A percentile compares a stretch with the other conserved stretches of the same genome.
Evolutionary conservation across 2,113 vertebrate genomes (phyloP).

Genomic region (Pampusana beccarii): DNA sequence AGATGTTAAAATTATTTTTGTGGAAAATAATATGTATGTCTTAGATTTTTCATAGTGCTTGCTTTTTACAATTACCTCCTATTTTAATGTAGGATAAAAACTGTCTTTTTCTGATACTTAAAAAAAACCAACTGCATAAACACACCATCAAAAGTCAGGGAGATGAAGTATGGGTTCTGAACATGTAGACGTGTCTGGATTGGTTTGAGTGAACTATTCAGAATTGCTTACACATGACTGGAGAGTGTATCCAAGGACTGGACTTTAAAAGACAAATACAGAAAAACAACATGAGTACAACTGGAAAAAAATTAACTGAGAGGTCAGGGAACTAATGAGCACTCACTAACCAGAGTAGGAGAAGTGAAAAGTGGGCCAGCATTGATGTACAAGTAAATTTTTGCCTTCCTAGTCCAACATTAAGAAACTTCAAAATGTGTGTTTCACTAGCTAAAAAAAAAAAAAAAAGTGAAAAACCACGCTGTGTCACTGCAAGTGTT

Average conservation of each 20-base stretch:
- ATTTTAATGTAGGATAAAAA: background rate
- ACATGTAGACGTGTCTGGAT: background rate
- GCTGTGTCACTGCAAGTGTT: background rate
- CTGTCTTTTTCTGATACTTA: background rate
- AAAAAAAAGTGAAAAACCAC: background rate
- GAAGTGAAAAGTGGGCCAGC: background rate
- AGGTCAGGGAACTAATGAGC: background rate
- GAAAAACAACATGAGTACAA: background rate
- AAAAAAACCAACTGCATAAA: background rate
- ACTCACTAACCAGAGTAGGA: background rate
- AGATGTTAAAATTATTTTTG: background rate
- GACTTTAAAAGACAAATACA: background rate
- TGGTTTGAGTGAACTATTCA: background rate
- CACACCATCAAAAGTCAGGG: background rate
- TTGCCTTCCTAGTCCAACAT: background rate
- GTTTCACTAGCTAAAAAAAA: background rate
- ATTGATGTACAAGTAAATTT: background rate
- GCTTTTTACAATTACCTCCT: background rate
- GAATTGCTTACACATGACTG: background rate
- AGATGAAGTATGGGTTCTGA: background rate
- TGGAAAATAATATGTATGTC: background rate
- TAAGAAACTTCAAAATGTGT: background rate
- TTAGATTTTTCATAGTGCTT: background rate
- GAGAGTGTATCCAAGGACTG: background rate
- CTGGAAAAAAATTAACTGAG: background rate